These are phyloP conservation scores for Eubasilissa splendida DNA, from an alignment of 2,888 invertebrate genomes.

Conservation along the genomic window DNA sequence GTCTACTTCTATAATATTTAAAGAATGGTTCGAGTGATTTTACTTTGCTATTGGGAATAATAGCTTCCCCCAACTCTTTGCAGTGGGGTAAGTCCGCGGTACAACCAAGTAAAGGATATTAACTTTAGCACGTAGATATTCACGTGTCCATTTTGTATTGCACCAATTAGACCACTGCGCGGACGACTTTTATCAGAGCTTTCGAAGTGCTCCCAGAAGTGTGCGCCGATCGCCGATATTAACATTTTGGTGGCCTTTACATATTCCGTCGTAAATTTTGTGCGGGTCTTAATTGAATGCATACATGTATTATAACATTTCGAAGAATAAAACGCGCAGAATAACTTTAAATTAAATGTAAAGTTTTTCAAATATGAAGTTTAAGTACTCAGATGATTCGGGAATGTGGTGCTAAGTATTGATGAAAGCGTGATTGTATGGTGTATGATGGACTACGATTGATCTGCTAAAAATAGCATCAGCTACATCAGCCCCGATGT, in stretches of 20 bases:
- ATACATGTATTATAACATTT: conserved; percentile 4
- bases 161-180: conserved; percentile 38
- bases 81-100: background rate
- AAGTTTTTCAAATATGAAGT: no score
- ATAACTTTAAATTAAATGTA: background rate
- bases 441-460: no score
- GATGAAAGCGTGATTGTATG: no score
- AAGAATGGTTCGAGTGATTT: no score
- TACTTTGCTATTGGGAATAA: no score
- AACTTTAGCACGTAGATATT: conserved; percentile 34
- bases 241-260: background rate
- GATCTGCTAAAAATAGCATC: no score
- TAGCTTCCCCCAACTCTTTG: no score
- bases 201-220: background rate
- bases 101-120: background rate
- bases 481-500: no score
- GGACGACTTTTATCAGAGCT: conserved; percentile 37
- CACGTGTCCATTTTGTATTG: conserved; percentile 42
- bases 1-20: no score
- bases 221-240: background rate
- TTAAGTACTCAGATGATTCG: no score
- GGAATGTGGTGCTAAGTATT: no score
- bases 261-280: conserved; percentile 17
- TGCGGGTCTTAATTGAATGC: conserved; percentile 8
- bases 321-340: background rate